These are phyloP conservation scores for Armadillidium nasatum DNA, from an alignment of 1,140 invertebrate species.

Conservation along the genomic window DNA sequence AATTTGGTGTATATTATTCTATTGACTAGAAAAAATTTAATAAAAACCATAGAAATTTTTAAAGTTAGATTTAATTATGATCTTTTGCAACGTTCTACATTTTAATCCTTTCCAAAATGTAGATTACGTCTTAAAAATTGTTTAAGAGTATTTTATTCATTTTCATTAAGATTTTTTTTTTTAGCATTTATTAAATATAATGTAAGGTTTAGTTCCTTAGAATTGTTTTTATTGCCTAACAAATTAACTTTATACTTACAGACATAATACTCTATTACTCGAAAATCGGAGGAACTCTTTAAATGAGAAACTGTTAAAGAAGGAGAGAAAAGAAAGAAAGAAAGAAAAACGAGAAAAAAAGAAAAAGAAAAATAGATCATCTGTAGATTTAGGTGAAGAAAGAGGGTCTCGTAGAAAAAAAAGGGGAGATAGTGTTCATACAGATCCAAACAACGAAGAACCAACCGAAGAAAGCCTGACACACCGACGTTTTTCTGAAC, in stretches of 20 bases:
- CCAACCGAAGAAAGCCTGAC: not conserved
- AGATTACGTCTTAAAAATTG: too few species aligned
- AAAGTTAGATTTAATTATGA: too few species aligned
- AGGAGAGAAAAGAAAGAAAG: conserved; percentile 67
- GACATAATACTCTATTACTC: conserved; percentile 61
- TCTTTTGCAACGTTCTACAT: too few species aligned
- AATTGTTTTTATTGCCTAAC: too few species aligned
- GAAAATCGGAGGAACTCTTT: conserved; percentile 64
- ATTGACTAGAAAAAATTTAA: too few species aligned
- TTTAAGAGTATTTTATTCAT: too few species aligned
- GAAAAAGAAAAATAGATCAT: conserved; percentile 36
- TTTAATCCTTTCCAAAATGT: too few species aligned
- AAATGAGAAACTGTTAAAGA: conserved; percentile 67
- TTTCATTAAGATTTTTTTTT: too few species aligned
- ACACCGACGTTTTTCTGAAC: conserved; percentile 5
- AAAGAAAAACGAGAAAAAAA: conserved; percentile 59
- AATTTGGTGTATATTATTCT: too few species aligned
- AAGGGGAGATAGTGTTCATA: conserved; percentile 7
- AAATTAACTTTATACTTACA: conserved; percentile 39
- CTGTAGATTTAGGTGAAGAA: conserved; percentile 16
- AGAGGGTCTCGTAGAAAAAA: conserved; percentile 28
- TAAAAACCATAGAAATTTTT: too few species aligned
- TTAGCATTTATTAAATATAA: too few species aligned
- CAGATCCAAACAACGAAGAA: not conserved
- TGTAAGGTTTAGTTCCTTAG: too few species aligned